These are phyloP conservation scores for Zingel zingel DNA, from an alignment of 2,113 vertebrate genomes.

Conservation along the genomic window DNA sequence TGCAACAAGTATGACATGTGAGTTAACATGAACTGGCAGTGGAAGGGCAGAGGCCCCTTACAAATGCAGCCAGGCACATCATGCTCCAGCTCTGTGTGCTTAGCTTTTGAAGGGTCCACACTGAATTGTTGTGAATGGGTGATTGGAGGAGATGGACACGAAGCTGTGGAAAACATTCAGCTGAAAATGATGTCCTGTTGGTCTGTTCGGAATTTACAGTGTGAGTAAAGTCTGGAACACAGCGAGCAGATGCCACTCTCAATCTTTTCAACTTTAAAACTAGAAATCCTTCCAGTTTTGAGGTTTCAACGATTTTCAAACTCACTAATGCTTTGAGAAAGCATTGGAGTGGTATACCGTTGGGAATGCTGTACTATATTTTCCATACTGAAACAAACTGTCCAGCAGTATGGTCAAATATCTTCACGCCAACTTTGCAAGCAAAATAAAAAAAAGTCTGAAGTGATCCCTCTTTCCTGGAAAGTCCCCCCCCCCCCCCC, in stretches of 20 bases:
- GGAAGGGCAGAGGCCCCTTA: slow-evolving; percentile 45
- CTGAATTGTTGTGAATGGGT: slow-evolving; percentile 41
- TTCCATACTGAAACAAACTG: slow-evolving; percentile 42
- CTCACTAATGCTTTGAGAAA: slow-evolving; percentile 8
- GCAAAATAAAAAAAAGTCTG: slow-evolving; percentile 38
- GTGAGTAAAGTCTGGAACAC: slow-evolving; percentile 40
- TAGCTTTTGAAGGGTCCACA: slow-evolving; percentile 46
- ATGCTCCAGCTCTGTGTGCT: slow-evolving; percentile 27
- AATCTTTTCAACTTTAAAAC: slow-evolving; percentile 38
- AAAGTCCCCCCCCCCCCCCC: slow-evolving; percentile 41
- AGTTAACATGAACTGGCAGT: slow-evolving; percentile 51
- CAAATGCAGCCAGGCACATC: slow-evolving; percentile 54
- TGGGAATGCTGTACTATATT: slow-evolving; percentile 12
- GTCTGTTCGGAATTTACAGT: slow-evolving; percentile 42
- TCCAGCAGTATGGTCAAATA: slow-evolving; percentile 36
- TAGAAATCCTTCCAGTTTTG: slow-evolving; percentile 33
- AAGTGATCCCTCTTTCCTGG: slow-evolving; percentile 68
- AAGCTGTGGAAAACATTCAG: slow-evolving; percentile 57
- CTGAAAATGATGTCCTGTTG: slow-evolving; percentile 47
- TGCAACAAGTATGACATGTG: slow-evolving; percentile 33
- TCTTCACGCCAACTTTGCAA: slow-evolving; percentile 29
- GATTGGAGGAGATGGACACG: slow-evolving; percentile 57
- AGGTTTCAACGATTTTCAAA: slow-evolving; percentile 16
- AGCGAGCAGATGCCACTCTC: slow-evolving; percentile 52
- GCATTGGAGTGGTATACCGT: slow-evolving; percentile 9